A percentile compares a stretch with the other conserved stretches of the same genome.
These are phyloP conservation scores for Xiphophorus couchianus DNA, from an alignment of 2,113 vertebrate species.

Conservation along the genomic window DNA sequence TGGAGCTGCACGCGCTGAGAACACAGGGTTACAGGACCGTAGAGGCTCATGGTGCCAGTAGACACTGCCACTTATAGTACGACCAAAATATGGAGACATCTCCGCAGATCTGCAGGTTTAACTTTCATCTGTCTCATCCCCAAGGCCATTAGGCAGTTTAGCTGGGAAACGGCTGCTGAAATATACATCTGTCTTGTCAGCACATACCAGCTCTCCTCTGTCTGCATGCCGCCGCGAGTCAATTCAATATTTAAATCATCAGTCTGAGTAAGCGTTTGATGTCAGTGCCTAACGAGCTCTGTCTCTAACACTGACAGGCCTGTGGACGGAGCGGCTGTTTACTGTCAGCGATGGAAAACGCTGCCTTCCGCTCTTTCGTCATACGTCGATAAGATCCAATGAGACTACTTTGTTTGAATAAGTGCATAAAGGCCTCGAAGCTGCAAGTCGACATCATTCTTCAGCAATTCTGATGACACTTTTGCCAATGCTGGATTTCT, in stretches of 20 bases:
- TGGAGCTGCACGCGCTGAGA: conserved; percentile 26
- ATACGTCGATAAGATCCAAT: conserved; percentile 62
- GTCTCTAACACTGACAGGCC: conserved; percentile 69
- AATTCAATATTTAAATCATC: conserved; percentile 78
- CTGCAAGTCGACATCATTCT: conserved; percentile 59
- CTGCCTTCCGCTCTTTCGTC: conserved; percentile 60
- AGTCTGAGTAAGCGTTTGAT: conserved; percentile 71
- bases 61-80: conserved; percentile 51
- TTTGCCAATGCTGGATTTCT: conserved; percentile 62
- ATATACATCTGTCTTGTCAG: conserved; percentile 79
- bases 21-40: conserved; percentile 10
- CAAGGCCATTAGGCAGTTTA: conserved; percentile 77
- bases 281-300: conserved; percentile 71
- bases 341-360: conserved; percentile 63
- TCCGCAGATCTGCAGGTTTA: conserved; percentile 64
- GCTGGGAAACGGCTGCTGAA: conserved; percentile 76
- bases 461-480: conserved; percentile 69
- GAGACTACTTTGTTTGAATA: conserved; percentile 66
- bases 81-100: conserved; percentile 47
- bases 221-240: conserved; percentile 53
- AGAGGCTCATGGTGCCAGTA: conserved; percentile 5
- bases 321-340: conserved; percentile 68
- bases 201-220: conserved; percentile 58
- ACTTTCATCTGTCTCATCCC: conserved; percentile 69
- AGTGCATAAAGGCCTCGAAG: conserved; percentile 39